Conservation (phyloP, 2,113 vertebrate genomes). For the Atractosteus spatula region DNA sequence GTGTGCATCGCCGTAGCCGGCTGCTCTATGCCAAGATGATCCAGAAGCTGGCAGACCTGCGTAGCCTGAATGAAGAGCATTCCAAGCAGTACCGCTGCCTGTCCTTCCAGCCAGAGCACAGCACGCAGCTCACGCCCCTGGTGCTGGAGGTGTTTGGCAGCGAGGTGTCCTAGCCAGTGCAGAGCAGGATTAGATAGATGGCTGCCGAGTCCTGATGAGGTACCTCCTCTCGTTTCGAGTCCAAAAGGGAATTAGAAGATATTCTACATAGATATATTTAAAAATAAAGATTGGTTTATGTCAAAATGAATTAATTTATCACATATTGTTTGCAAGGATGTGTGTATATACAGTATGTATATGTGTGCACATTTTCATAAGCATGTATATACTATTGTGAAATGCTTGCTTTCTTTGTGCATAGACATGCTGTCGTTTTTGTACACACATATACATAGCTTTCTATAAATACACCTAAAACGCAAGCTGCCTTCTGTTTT, state of each 20-base stretch:
- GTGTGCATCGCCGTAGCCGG: constrained; percentile 79
- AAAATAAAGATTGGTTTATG: too few species aligned
- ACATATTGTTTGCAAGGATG: background rate
- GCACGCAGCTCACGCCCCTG: constrained; percentile 93
- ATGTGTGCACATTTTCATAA: too few species aligned
- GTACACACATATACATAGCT: background rate
- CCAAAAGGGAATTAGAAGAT: background rate
- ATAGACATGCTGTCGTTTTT: too few species aligned
- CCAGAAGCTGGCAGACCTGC: constrained; percentile 92
- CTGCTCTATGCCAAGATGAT: constrained; percentile 96
- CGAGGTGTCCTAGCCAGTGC: constrained; percentile 78
- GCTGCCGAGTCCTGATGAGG: too few species aligned
- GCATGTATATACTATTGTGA: too few species aligned
- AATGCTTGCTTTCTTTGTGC: too few species aligned
- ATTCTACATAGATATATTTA: too few species aligned
- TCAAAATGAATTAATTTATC: background rate
- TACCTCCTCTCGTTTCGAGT: background rate
- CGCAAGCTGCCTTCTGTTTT: background rate
- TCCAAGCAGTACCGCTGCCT: constrained; percentile 92
- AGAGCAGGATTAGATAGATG: background rate
- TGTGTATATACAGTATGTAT: background rate
- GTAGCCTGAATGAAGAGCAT: constrained; percentile 96
- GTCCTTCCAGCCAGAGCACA: constrained; percentile 87
- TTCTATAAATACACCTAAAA: too few species aligned
- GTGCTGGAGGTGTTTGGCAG: constrained; percentile 93